Conservation (phyloP, 2,888 invertebrate genomes). For the Eulithis prunata region DNA sequence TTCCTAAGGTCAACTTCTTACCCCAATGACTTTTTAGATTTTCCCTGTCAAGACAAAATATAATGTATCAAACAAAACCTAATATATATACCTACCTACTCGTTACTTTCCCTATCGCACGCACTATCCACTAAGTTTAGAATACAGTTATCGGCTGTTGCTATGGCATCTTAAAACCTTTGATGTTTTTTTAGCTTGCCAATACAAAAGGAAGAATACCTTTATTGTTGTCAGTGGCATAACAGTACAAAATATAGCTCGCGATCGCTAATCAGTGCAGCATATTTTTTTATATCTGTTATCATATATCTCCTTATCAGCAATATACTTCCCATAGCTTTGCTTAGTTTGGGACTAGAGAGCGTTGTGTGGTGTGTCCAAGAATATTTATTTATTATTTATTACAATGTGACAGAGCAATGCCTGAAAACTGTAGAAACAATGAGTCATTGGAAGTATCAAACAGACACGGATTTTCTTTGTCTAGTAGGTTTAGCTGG, state of each 20-base stretch:
- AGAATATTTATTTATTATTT: not conserved
- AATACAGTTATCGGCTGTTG: conserved; percentile 1
- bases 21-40: not conserved
- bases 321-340: no score
- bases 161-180: not conserved
- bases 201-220: no score
- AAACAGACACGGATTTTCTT: conserved; percentile 26
- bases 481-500: conserved; percentile 15
- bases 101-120: conserved; percentile 3
- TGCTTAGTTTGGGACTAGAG: no score
- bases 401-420: conserved; percentile 9
- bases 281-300: no score
- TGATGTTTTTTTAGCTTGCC: no score
- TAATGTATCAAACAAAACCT: not conserved
- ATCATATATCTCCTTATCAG: no score
- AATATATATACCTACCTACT: no score
- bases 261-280: no score
- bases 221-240: no score
- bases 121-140: conserved; percentile 11
- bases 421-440: not conserved
- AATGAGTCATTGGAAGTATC: conserved; percentile 33
- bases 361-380: no score
- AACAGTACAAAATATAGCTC: no score
- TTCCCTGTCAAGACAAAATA: not conserved
- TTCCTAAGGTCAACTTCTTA: not conserved